These are phyloP conservation scores for Ctenochaetus hawaiiensis DNA, from an alignment of 2,797 vertebrate genomes.

Conservation along the genomic window DNA sequence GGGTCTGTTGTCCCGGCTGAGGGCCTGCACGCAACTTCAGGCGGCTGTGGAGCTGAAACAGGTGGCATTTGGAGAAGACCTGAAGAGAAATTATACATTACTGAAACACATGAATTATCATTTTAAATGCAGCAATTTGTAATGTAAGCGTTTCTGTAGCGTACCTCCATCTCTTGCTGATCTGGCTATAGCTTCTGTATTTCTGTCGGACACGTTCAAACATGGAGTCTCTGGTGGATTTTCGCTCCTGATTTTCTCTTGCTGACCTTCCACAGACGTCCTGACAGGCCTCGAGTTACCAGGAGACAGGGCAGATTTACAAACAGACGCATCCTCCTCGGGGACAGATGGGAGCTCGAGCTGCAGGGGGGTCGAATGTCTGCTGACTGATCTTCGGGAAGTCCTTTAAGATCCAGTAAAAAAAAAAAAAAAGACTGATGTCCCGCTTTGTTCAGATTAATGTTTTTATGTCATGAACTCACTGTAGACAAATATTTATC, in stretches of 20 bases:
- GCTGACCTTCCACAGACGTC: conserved; percentile 75
- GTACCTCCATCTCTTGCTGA: conserved; percentile 64
- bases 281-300: conserved; percentile 82
- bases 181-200: conserved; percentile 20
- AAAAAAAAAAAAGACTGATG: conserved; percentile 1
- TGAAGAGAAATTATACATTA: conserved; percentile 27
- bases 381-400: conserved; percentile 60
- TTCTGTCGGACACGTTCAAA: conserved; percentile 23
- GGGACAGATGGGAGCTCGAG: conserved; percentile 79
- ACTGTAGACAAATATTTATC: conserved; percentile 13
- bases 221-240: conserved; percentile 19
- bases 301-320: conserved; percentile 43
- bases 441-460: conserved; percentile 22
- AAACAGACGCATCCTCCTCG: conserved; percentile 74
- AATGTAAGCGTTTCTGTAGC: conserved; percentile 10
- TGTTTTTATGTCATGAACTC: not conserved
- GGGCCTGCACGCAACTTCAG: conserved; percentile 68
- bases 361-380: conserved; percentile 71
- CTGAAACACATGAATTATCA: not conserved
- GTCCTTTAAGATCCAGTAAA: conserved; percentile 57
- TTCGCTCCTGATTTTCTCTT: conserved; percentile 73
- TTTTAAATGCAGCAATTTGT: not conserved
- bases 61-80: conserved; percentile 33
- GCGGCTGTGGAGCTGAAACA: conserved; percentile 41
- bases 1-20: conserved; percentile 90